Conservation (phyloP, 2,113 vertebrate genomes). For the Pleuronectes platessa region DNA sequence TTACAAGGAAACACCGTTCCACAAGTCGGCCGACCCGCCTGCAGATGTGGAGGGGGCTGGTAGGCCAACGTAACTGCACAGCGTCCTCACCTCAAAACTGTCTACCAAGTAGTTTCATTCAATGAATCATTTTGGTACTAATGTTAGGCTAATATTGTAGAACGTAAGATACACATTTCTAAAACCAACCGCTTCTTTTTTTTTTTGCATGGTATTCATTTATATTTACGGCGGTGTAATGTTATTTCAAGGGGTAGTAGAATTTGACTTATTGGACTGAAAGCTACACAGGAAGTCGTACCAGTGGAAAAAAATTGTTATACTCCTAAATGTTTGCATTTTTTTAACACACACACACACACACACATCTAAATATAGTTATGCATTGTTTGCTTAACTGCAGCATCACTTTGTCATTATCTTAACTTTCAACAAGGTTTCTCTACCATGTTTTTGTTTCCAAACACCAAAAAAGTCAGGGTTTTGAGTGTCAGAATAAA, state of each 20-base stretch:
- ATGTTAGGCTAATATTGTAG: slow-evolving; percentile 11
- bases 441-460: neutral
- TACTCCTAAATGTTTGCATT: too few relatives aligned
- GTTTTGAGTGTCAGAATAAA: slow-evolving; percentile 17
- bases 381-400: neutral
- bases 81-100: slow-evolving; percentile 11
- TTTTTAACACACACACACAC: too few relatives aligned
- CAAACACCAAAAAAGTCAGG: slow-evolving; percentile 49
- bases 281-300: neutral
- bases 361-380: too few relatives aligned
- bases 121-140: slow-evolving; percentile 20
- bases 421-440: neutral
- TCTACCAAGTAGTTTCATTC: slow-evolving; percentile 12
- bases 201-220: neutral
- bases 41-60: slow-evolving; percentile 72
- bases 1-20: slow-evolving; percentile 93
- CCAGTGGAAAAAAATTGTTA: too few relatives aligned
- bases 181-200: slow-evolving; percentile 18
- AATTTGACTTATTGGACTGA: neutral
- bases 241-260: neutral
- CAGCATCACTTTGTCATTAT: too few relatives aligned
- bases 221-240: neutral
- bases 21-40: slow-evolving; percentile 82
- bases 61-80: slow-evolving; percentile 55
- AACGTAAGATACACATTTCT: slow-evolving; percentile 2